Percentiles rank a stretch among this genome's conserved stretches.
phyloP scores from a whole-genome alignment of 2,797 vertebrate genomes.

The Podargus strigoides region DNA sequence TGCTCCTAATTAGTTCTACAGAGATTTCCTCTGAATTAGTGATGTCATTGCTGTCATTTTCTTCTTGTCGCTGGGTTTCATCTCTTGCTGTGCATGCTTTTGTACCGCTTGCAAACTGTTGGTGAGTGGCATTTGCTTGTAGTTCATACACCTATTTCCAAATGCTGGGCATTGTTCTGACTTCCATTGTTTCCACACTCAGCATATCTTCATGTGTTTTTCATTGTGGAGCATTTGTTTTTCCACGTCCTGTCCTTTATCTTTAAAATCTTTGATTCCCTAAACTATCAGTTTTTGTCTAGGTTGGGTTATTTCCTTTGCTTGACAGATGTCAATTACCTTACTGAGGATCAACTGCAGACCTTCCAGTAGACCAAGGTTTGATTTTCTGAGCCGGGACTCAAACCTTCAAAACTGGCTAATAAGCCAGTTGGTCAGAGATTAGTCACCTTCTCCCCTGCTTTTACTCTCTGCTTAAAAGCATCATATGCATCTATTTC shows the following conservation, averaged over 20 bases:
- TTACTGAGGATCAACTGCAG: neutral
- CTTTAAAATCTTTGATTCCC: neutral
- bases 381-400: neutral
- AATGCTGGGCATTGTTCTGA: neutral
- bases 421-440: neutral
- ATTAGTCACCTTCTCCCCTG: neutral
- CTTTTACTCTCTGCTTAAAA: neutral
- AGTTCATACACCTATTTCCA: neutral
- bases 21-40: neutral
- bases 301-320: neutral
- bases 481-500: neutral
- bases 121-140: neutral
- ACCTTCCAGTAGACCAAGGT: neutral
- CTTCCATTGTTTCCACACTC: neutral
- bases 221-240: neutral
- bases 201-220: neutral
- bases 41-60: neutral
- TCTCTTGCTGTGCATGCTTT: neutral
- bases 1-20: neutral
- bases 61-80: neutral
- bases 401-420: neutral
- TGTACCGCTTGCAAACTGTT: neutral
- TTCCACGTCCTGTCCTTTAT: neutral
- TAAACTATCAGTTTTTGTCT: neutral
- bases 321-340: neutral